Evolutionary conservation across 2,797 vertebrate genomes (phyloP), one percentile per base, ranked within the genome.

Genomic region (Telmatherina bonti): DNA sequence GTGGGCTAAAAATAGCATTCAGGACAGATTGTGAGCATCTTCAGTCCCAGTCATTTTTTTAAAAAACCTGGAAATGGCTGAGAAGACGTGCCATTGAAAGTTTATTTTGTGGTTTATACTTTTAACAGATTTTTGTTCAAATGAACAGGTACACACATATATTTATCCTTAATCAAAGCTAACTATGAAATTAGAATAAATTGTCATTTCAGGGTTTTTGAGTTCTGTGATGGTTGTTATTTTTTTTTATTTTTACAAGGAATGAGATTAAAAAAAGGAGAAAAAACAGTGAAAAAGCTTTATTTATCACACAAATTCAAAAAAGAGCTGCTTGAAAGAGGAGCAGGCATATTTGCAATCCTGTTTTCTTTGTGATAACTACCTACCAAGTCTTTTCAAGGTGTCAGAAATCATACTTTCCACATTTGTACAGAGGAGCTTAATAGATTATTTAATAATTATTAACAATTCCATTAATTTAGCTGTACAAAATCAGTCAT

Each of bases 1-100:
- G 31, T 33, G 3, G 31, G 64, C 63, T 89, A 89, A 82, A 87
- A 43, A 81, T 83, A 89, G 84, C 61, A 75, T 83, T 30, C 59
- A 35, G 72, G 60, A 79, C 73, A 80, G 60, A 81, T 29, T 85
- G 53, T 66, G 61, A 64, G 65, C 55, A 56, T 82, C 30, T 68
- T 47, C 15, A 71, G 59, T 68, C 51, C 9, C 63, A 59, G 33
- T 67, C 2, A 63, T 62, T 73, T 58, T 27, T 45, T 31, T 31
- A 7, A 66, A 45, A 64, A 29, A 18, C 27, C 11, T 72, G 20
- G 63, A 79, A 73, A 51, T 59, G 27, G 35, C 45, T 45, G 11
- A 26, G 36, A 33, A 45, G 9, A 52, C 18, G 11, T 20, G 15
- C 12, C 1, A 8, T 4, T 30, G 31, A 52, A 27, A 51, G 18